phyloP scores from a whole-genome alignment of 2,888 invertebrate species.

The Stomorhina lunata region DNA sequence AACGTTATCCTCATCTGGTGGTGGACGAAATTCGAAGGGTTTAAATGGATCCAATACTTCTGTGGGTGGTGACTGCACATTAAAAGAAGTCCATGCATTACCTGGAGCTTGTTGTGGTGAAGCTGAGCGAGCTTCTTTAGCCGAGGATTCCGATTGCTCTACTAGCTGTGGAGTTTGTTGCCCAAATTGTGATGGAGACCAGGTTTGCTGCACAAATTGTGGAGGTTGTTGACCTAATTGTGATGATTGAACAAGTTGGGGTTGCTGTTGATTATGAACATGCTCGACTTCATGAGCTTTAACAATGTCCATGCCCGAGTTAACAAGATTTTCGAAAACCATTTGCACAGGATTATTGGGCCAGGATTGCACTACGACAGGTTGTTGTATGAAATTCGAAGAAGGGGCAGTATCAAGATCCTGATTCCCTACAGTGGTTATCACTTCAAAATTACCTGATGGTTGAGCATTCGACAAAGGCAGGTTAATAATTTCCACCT shows the following conservation, averaged over 20 bases:
- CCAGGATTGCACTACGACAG: conserved; percentile 25
- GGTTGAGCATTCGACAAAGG: background rate
- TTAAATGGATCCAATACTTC: conserved; percentile 66
- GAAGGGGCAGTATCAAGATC: conserved; percentile 27
- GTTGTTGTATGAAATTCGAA: conserved; percentile 37
- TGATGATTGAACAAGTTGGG: conserved; percentile 19
- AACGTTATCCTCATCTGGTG: conserved; percentile 42
- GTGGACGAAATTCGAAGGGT: conserved; percentile 69
- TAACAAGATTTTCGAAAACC: conserved; percentile 68
- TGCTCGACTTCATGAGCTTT: conserved; percentile 45
- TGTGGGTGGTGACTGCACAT: conserved; percentile 44
- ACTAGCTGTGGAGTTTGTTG: background rate
- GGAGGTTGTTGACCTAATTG: background rate
- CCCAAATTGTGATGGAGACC: background rate
- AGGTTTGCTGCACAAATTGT: conserved; percentile 12
- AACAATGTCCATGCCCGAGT: conserved; percentile 70
- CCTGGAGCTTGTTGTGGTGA: background rate
- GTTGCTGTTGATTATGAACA: conserved; percentile 4
- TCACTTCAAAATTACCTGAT: background rate
- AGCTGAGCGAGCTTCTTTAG: conserved; percentile 22
- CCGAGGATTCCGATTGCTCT: background rate
- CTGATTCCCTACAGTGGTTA: background rate
- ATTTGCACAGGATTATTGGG: conserved; percentile 7
- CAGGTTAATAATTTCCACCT: background rate
- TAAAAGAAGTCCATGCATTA: background rate